Percentiles rank a stretch among this genome's conserved stretches.
Evolutionary conservation across 2,888 invertebrate genomes (phyloP).

Genomic region (Xiphydria camelus): DNA sequence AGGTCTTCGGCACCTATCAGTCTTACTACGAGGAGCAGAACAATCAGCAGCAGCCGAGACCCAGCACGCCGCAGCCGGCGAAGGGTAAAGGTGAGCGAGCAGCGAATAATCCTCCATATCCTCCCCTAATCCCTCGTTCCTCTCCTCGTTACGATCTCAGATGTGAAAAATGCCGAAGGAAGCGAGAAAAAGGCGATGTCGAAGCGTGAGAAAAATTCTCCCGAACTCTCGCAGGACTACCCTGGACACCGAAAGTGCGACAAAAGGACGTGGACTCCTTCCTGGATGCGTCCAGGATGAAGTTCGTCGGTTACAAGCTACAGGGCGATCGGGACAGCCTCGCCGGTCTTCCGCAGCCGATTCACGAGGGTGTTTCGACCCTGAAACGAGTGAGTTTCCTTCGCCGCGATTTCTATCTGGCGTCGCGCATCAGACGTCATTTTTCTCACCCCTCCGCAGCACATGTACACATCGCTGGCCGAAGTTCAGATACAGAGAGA

Average conservation of each 20-base stretch:
- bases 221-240: slow-evolving; percentile 65
- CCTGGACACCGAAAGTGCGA: slow-evolving; percentile 96
- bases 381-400: slow-evolving; percentile 67
- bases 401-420: slow-evolving; percentile 1
- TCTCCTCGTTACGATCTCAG: too few relatives aligned
- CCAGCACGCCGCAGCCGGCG: slow-evolving; percentile 57
- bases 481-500: slow-evolving; percentile 91
- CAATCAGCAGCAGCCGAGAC: slow-evolving; percentile 58
- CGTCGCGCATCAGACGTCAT: not conserved
- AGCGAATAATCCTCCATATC: too few relatives aligned
- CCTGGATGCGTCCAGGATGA: slow-evolving; percentile 85
- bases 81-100: slow-evolving; percentile 50
- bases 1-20: slow-evolving; percentile 31
- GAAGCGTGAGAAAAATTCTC: too few relatives aligned
- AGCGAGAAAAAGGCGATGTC: too few relatives aligned
- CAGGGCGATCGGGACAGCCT: slow-evolving; percentile 84
- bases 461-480: slow-evolving; percentile 90
- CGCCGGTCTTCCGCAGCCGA: slow-evolving; percentile 94
- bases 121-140: too few relatives aligned
- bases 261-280: slow-evolving; percentile 93
- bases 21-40: slow-evolving; percentile 52
- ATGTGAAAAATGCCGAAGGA: too few relatives aligned
- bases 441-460: slow-evolving; percentile 60
- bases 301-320: slow-evolving; percentile 95
- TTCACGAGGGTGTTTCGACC: slow-evolving; percentile 93